phyloP scores from a whole-genome alignment of 2,113 vertebrate genomes.

The Lipotes vexillifer region DNA sequence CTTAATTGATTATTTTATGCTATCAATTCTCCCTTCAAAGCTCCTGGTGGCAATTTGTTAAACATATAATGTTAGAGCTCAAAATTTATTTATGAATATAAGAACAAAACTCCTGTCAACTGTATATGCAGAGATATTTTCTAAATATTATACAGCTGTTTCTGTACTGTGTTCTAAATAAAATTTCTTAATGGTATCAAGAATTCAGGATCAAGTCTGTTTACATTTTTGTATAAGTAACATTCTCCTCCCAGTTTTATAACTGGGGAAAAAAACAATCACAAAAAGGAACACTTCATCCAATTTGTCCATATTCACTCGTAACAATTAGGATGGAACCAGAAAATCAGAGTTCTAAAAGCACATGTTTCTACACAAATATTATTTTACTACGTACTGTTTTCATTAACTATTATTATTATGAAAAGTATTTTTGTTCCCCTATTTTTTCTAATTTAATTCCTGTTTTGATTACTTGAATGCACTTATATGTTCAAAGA shows the following conservation, averaged over 20 bases:
- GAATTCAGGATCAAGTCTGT: not conserved
- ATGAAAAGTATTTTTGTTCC: not conserved
- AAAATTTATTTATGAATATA: not conserved
- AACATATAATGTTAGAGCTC: not conserved
- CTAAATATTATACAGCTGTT: not conserved
- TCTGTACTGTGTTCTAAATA: not conserved
- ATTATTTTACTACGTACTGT: not conserved
- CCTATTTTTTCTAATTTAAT: not conserved
- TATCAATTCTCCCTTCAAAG: not conserved
- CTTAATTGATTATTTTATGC: not conserved
- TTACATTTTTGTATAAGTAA: conserved; percentile 7
- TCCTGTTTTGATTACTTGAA: not conserved
- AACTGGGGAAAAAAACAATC: not conserved
- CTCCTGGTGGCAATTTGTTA: not conserved
- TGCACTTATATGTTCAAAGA: not conserved
- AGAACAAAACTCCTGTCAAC: not conserved
- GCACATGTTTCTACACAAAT: not conserved
- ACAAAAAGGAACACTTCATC: not conserved
- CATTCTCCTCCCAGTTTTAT: not conserved
- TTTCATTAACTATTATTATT: not conserved
- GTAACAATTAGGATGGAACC: not conserved
- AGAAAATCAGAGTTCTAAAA: not conserved
- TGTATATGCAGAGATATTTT: not conserved
- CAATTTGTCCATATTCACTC: not conserved
- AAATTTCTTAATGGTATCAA: not conserved